These are phyloP conservation scores for human DNA, from an alignment of 2,113 vertebrate genomes.

Conservation along the genomic window GRCh38 chr12:14448001-14448500, in stretches of 20 bases:
- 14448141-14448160: not conserved
- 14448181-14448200: constrained; percentile 14
- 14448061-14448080: not conserved
- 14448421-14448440: not conserved
- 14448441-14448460: not conserved
- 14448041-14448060: not conserved
- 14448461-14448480: not conserved
- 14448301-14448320: not conserved
- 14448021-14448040: constrained; percentile 12
- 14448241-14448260: not conserved
- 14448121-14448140: not conserved
- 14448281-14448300: not conserved
- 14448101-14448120: not conserved
- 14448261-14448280: not conserved
- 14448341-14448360: not conserved
- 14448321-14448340: not conserved
- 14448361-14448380: not conserved
- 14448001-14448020: not conserved
- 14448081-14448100: not conserved
- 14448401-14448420: not conserved
- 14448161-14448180: not conserved
- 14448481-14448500: not conserved
- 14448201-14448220: not conserved
- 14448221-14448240: not conserved
- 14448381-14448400: not conserved